These are phyloP conservation scores for Leucozona laternaria DNA, from an alignment of 2,888 invertebrate species.

Conservation along the genomic window DNA sequence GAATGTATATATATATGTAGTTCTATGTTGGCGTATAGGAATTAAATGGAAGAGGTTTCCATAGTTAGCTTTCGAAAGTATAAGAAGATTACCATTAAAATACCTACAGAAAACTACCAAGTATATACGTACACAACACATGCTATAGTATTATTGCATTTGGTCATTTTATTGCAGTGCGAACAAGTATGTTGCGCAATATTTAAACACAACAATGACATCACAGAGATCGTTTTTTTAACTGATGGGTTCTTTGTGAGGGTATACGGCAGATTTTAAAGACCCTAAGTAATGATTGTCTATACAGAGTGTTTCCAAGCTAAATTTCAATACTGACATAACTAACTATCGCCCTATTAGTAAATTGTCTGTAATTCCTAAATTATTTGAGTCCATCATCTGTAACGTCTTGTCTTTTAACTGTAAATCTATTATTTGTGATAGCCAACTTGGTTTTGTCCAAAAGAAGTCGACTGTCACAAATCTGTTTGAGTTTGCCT, in stretches of 20 bases:
- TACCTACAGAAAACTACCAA: neutral
- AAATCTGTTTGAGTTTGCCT: too few relatives aligned
- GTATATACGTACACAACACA: neutral
- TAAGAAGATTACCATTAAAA: constrained; percentile 12
- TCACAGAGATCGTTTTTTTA: neutral
- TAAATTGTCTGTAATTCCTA: too few relatives aligned
- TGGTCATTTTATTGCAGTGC: constrained; percentile 27
- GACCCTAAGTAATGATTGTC: neutral
- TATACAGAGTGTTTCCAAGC: neutral
- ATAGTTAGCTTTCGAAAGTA: neutral
- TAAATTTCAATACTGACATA: too few relatives aligned
- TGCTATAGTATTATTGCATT: neutral
- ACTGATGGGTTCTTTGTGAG: neutral
- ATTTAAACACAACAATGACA: constrained; percentile 14
- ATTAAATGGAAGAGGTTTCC: constrained; percentile 9
- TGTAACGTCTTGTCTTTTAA: too few relatives aligned
- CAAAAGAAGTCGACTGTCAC: too few relatives aligned
- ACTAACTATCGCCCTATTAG: too few relatives aligned
- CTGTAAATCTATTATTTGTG: too few relatives aligned
- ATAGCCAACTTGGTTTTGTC: too few relatives aligned
- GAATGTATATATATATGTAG: neutral
- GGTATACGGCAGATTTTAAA: neutral
- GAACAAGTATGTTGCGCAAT: constrained; percentile 28
- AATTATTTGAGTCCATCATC: too few relatives aligned
- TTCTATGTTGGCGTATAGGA: neutral